Conservation (phyloP, 2,888 invertebrate species). For the Archips crataeganus region DNA sequence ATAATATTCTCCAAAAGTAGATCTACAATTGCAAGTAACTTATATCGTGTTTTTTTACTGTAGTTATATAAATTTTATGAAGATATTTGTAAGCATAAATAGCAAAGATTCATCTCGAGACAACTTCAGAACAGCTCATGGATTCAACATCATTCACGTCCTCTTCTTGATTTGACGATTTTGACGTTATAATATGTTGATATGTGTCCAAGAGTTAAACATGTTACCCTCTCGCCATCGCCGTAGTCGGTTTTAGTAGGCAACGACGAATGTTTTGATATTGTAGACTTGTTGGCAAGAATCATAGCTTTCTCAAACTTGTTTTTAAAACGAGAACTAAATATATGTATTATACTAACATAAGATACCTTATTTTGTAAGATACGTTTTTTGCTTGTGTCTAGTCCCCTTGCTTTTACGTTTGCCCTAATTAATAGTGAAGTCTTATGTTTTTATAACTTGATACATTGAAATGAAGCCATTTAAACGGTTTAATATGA, state of each 20-base stretch:
- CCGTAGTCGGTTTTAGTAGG: constrained; percentile 9
- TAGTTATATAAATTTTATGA: neutral
- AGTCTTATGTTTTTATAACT: neutral
- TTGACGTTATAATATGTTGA: too few relatives aligned
- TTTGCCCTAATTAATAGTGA: constrained; percentile 31
- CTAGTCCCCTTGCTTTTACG: constrained; percentile 63
- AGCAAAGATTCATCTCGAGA: neutral
- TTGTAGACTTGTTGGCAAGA: constrained; percentile 9
- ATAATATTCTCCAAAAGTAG: neutral
- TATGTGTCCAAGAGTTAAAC: too few relatives aligned
- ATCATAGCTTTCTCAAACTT: neutral
- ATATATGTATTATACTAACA: neutral
- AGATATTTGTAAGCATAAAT: neutral
- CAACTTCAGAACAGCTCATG: neutral
- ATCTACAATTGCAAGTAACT: neutral
- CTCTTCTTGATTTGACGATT: too few relatives aligned
- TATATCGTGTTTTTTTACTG: neutral
- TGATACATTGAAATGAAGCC: neutral
- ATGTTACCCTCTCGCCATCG: neutral
- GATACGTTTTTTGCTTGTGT: constrained; percentile 60
- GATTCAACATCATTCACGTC: too few relatives aligned
- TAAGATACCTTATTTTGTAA: constrained; percentile 47
- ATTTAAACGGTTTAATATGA: neutral
- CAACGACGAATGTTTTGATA: constrained; percentile 10
- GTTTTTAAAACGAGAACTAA: constrained; percentile 24